Evolutionary conservation across 92 coral and sea anemone genomes (phyloP), one percentile per base, ranked within the genome.

Genomic region (Siderastrea siderea): DNA sequence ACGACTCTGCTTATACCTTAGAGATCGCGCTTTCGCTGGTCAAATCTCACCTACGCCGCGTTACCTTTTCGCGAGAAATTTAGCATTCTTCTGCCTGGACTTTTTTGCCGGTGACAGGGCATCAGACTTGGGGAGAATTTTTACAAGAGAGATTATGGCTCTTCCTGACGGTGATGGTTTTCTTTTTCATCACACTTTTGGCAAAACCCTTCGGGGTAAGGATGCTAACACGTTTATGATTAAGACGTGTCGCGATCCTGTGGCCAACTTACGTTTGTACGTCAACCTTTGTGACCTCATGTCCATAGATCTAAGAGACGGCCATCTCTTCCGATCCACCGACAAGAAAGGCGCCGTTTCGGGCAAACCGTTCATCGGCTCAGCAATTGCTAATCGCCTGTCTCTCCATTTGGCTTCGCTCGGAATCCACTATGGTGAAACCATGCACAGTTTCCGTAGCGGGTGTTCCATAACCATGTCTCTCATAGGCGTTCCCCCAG

Each of bases 171-270:
- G 70, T 19, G 78, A 83, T 7, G 88, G 84, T 64, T 76, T 82
- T n/a, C 61, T 88, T 57, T 74, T 74, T 64, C 62, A 83, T 59
- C 85, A 89, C 80, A 89, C 90, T 13, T 89, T 85, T 71, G 95
- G 95, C 16, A 92, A 92, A 84, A 92, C 93, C 46, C 95, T 88
- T 7, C 69, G 95, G 58, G 92, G 92, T 17, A 71, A 64, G 43
- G 75, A 79, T 50, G 14, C 86, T 13, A 80, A 92, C 89, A 64
- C 84, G 7, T 92, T 89, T 71, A 64, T 71, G 49, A 68, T 71
- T 53, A 75, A 86, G 74, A 74, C 74, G 47, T 90, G 84, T 57
- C 44, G 50, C 2, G 66, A 75, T 80, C 87, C 87, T 52, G 87
- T 92, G 7, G 60, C 83, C 6, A 88, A 88, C 69, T 69, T 92